Percentiles rank a stretch among this genome's conserved stretches.
Conservation (phyloP, 2,888 invertebrate species). For the Chloroclystis v-ata region DNA sequence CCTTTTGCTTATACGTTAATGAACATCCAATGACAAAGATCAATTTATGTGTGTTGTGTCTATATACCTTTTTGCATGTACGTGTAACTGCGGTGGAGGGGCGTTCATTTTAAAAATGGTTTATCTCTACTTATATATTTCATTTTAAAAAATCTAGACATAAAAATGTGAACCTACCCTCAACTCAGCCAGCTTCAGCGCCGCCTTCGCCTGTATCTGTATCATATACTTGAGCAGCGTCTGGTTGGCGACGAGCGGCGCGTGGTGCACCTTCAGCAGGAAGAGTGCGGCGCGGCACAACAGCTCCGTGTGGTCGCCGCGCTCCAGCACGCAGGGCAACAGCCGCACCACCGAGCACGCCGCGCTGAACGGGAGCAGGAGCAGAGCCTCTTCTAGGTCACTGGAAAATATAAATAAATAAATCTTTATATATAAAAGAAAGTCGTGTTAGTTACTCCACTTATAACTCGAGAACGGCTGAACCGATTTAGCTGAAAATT, state of each 20-base stretch:
- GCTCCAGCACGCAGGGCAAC: conserved; percentile 82
- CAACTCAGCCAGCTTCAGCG: conserved; percentile 76
- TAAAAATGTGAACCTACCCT: conserved; percentile 67
- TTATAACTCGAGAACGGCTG: too few species aligned
- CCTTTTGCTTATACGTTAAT: too few species aligned
- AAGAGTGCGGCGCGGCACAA: conserved; percentile 87
- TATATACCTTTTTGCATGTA: too few species aligned
- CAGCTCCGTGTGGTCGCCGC: conserved; percentile 86
- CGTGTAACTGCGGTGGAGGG: too few species aligned
- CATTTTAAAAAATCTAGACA: not conserved
- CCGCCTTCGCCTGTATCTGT: conserved; percentile 79
- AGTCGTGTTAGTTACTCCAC: too few species aligned
- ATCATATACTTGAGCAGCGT: conserved; percentile 82
- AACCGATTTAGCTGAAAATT: too few species aligned
- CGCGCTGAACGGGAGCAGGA: conserved; percentile 89
- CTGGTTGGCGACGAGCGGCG: conserved; percentile 86
- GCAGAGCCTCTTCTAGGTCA: conserved; percentile 92
- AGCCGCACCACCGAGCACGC: conserved; percentile 87
- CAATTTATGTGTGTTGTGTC: too few species aligned
- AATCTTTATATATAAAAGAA: too few species aligned
- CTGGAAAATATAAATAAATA: conserved; percentile 69
- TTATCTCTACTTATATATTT: not conserved
- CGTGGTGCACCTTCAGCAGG: conserved; percentile 85
- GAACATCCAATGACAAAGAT: too few species aligned
- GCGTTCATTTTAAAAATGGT: too few species aligned